Conservation (phyloP, 2,797 vertebrate species). For the Kryptolebias ocellatus region DNA sequence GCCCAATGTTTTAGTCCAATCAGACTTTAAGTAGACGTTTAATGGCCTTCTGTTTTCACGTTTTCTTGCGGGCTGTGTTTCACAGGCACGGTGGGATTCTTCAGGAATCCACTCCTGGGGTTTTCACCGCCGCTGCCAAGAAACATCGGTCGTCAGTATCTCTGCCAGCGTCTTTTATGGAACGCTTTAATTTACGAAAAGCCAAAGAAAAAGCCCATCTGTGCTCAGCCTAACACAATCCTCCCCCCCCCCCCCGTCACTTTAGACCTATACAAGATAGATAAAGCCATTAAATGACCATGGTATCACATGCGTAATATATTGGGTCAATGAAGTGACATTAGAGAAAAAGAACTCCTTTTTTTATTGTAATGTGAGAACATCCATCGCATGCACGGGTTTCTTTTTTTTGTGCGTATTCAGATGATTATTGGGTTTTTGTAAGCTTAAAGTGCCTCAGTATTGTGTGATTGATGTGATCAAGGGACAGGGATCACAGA, state of each 20-base stretch:
- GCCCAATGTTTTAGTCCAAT: constrained; percentile 4
- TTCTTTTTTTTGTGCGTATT: constrained; percentile 40
- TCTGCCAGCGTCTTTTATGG: constrained; percentile 46
- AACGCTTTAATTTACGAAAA: constrained; percentile 55
- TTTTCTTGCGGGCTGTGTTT: constrained; percentile 33
- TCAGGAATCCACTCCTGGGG: constrained; percentile 28
- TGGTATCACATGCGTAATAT: constrained; percentile 12
- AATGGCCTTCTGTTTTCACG: constrained; percentile 30
- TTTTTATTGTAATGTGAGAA: constrained; percentile 33
- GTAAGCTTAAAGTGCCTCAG: constrained; percentile 54
- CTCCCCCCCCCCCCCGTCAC: neutral
- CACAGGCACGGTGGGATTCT: constrained; percentile 36
- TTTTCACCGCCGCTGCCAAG: constrained; percentile 34
- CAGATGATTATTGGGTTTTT: constrained; percentile 57
- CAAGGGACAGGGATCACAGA: constrained; percentile 33
- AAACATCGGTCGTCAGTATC: constrained; percentile 19
- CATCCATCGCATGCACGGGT: constrained; percentile 21
- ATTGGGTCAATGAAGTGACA: constrained; percentile 16
- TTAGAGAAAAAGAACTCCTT: neutral
- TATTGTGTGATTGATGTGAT: constrained; percentile 68
- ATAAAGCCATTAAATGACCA: constrained; percentile 50
- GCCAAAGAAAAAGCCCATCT: constrained; percentile 46
- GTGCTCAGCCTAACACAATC: constrained; percentile 29
- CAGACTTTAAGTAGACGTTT: constrained; percentile 8
- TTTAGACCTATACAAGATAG: constrained; percentile 33